Conservation (phyloP, 2,888 invertebrate genomes). For the Oegoconia quadripuncta region DNA sequence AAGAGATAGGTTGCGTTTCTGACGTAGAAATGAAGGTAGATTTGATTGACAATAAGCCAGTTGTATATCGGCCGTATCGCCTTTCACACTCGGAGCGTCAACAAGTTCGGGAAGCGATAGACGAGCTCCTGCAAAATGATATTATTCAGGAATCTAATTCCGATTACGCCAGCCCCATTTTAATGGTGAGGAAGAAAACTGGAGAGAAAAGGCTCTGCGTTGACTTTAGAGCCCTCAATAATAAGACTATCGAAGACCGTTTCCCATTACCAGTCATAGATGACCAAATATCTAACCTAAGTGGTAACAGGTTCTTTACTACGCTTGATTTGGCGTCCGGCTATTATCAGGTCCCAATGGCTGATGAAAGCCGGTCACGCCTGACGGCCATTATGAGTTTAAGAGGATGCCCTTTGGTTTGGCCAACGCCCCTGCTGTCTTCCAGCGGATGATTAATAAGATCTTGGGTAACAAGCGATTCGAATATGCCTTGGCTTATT, state of each 20-base stretch:
- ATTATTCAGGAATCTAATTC: conserved; percentile 23
- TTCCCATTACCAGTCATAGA: conserved; percentile 22
- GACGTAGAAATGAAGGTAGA: conserved; percentile 19
- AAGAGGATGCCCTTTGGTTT: conserved; percentile 33
- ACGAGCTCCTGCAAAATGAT: conserved; percentile 18
- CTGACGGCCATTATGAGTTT: conserved; percentile 31
- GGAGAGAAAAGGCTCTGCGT: conserved; percentile 24
- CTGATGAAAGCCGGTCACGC: conserved; percentile 24
- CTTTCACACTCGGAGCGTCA: conserved; percentile 17
- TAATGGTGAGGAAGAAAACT: conserved; percentile 22
- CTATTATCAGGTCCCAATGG: conserved; percentile 38
- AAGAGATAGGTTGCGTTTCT: conserved; percentile 17
- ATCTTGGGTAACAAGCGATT: conserved; percentile 15
- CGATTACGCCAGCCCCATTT: conserved; percentile 21
- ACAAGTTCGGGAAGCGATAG: conserved; percentile 17
- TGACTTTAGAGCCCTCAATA: conserved; percentile 28
- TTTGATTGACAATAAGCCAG: conserved; percentile 17
- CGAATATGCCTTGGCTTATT: conserved; percentile 17
- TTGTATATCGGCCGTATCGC: conserved; percentile 23
- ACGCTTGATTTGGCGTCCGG: conserved; percentile 35
- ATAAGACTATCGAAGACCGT: conserved; percentile 21
- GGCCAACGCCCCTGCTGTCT: conserved; percentile 30
- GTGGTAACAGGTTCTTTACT: conserved; percentile 29
- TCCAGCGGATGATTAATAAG: conserved; percentile 21
- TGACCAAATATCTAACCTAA: conserved; percentile 28